Conservation (phyloP, 2,797 vertebrate species). For the Xyrichtys novacula region DNA sequence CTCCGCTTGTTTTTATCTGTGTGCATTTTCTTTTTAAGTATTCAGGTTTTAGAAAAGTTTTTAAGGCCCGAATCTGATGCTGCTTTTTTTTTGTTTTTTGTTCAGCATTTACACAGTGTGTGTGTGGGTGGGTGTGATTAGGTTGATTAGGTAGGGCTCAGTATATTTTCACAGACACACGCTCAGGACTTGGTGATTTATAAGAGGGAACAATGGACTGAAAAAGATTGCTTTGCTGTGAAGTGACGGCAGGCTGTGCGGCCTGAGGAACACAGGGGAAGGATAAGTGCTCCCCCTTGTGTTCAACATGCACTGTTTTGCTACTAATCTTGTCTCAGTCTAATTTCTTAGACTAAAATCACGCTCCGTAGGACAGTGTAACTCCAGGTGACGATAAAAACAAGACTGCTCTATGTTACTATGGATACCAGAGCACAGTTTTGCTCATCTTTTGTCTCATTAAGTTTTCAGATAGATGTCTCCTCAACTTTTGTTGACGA, state of each 20-base stretch:
- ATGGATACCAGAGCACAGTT: conserved; percentile 45
- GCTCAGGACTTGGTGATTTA: conserved; percentile 75
- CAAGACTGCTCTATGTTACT: conserved; percentile 28
- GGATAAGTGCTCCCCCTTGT: conserved; percentile 89
- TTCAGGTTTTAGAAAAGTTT: conserved; percentile 49
- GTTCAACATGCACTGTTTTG: conserved; percentile 58
- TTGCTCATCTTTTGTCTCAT: too few relatives aligned
- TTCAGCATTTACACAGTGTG: conserved; percentile 20
- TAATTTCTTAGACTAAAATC: conserved; percentile 31
- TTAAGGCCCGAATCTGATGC: neutral
- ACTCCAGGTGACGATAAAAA: conserved; percentile 40
- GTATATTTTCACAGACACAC: conserved; percentile 56
- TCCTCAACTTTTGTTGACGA: conserved; percentile 63
- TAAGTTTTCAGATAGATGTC: too few relatives aligned
- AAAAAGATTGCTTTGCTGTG: conserved; percentile 70
- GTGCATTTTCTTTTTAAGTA: neutral
- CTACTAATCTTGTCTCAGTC: conserved; percentile 18
- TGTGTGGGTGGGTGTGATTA: conserved; percentile 48
- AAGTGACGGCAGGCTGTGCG: conserved; percentile 51
- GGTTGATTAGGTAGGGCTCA: conserved; percentile 63
- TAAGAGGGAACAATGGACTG: conserved; percentile 78
- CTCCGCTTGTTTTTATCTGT: conserved; percentile 10
- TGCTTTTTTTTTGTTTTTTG: neutral
- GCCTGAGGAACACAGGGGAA: conserved; percentile 71
- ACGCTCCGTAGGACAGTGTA: conserved; percentile 25